A percentile compares a stretch with the other conserved stretches of the same genome.
phyloP scores from a whole-genome alignment of 2,888 invertebrate species.

The Platycnemis pennipes region DNA sequence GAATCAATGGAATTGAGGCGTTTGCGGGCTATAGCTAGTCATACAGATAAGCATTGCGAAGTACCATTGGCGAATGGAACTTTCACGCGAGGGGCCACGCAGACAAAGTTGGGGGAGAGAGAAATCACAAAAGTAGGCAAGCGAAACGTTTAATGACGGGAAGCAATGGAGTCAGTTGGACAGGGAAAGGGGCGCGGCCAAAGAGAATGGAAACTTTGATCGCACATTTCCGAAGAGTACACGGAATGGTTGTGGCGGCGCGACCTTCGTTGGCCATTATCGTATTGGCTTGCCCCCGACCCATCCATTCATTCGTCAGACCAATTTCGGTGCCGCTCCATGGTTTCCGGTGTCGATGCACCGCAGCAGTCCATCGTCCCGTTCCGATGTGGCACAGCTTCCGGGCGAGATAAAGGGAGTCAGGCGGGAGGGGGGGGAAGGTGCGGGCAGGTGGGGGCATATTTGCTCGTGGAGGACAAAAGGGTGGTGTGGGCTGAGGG shows the following conservation, averaged over 20 bases:
- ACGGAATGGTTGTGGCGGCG: neutral
- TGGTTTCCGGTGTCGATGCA: slow-evolving; percentile 20
- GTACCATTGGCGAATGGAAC: neutral
- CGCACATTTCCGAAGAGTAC: neutral
- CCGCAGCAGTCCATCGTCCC: neutral
- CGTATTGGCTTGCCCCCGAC: neutral
- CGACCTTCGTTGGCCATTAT: neutral
- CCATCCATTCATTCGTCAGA: neutral
- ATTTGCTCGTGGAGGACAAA: neutral
- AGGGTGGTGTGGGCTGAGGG: neutral
- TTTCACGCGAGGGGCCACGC: neutral
- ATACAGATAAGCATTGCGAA: neutral
- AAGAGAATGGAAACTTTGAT: slow-evolving; percentile 1
- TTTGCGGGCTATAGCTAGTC: neutral
- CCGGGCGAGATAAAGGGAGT: slow-evolving; percentile 11
- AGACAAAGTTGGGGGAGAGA: neutral
- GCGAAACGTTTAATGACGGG: neutral
- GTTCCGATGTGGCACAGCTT: neutral
- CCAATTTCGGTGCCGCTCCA: neutral
- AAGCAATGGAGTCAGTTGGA: too few relatives aligned
- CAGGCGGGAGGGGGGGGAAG: neutral
- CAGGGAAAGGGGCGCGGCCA: neutral
- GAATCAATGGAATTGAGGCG: neutral
- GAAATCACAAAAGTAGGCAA: neutral
- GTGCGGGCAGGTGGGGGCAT: neutral